Evolutionary conservation across 2,888 invertebrate genomes (phyloP).

Genomic region (Congeria kusceri): DNA sequence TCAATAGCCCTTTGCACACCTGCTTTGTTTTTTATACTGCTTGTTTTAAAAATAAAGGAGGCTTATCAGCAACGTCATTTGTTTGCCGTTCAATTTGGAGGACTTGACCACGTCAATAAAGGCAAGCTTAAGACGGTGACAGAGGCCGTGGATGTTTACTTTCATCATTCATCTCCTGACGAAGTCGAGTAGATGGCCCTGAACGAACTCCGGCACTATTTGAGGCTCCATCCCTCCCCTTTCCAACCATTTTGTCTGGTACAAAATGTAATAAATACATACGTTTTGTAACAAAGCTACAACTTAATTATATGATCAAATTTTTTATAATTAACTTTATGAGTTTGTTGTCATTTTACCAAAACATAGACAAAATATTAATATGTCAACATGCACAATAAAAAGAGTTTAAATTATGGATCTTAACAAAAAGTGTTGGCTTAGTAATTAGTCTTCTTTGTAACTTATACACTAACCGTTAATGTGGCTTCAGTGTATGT

Average conservation of each 20-base stretch:
- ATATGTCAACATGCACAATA: too few relatives aligned
- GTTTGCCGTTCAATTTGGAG: slow-evolving; percentile 40
- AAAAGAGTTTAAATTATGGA: too few relatives aligned
- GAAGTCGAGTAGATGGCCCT: slow-evolving; percentile 33
- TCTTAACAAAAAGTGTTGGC: too few relatives aligned
- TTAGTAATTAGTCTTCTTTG: too few relatives aligned
- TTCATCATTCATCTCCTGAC: slow-evolving; percentile 27
- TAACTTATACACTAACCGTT: too few relatives aligned
- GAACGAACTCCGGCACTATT: slow-evolving; percentile 42
- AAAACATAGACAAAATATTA: too few relatives aligned
- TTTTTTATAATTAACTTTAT: too few relatives aligned
- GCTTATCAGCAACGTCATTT: slow-evolving; percentile 56
- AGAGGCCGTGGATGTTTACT: slow-evolving; percentile 46
- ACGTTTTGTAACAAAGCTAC: too few relatives aligned
- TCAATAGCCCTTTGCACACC: slow-evolving; percentile 12
- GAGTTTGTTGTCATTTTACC: too few relatives aligned
- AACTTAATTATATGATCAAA: too few relatives aligned
- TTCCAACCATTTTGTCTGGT: slow-evolving; percentile 34
- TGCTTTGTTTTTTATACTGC: slow-evolving; percentile 41
- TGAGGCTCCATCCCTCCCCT: slow-evolving; percentile 58
- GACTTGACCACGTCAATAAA: slow-evolving; percentile 43
- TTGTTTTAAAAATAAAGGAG: slow-evolving; percentile 54
- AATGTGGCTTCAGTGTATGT: too few relatives aligned
- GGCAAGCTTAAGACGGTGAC: slow-evolving; percentile 47
- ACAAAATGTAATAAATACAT: too few relatives aligned